Percentiles rank a stretch among this genome's conserved stretches.
Evolutionary conservation across 2,113 vertebrate genomes (phyloP).

Genomic region (Ginglymostoma cirratum): DNA sequence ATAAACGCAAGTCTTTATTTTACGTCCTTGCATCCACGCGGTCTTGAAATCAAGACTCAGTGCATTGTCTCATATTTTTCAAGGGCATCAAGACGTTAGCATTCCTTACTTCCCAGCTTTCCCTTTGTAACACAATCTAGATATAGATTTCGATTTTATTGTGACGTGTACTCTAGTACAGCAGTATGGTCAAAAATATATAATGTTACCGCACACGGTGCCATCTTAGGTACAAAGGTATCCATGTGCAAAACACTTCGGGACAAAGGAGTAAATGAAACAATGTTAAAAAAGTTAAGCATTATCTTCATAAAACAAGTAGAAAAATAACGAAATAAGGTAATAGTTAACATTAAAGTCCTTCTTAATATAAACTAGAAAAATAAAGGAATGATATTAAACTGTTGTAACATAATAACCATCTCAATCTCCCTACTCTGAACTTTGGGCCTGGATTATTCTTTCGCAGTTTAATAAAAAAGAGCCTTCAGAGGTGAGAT

Average conservation of each 20-base stretch:
- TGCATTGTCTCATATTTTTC: neutral
- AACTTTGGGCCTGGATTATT: neutral
- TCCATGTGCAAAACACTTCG: no score
- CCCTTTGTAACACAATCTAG: neutral
- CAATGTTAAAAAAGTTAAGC: no score
- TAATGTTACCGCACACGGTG: no score
- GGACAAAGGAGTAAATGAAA: no score
- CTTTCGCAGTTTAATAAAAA: neutral
- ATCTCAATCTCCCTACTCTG: neutral
- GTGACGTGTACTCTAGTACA: no score
- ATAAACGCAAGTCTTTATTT: neutral
- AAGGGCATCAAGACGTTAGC: neutral
- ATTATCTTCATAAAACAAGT: no score
- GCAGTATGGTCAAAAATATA: no score
- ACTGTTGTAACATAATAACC: neutral
- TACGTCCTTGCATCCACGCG: neutral
- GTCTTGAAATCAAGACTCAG: neutral
- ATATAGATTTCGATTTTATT: no score
- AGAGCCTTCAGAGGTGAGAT: neutral
- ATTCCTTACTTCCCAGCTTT: neutral
- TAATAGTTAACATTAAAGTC: no score
- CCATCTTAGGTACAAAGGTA: no score
- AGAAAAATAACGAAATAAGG: no score
- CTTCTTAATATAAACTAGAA: no score
- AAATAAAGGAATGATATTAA: neutral